Evolutionary conservation across 2,888 invertebrate species (phyloP).

Genomic region (Pyralis farinalis): DNA sequence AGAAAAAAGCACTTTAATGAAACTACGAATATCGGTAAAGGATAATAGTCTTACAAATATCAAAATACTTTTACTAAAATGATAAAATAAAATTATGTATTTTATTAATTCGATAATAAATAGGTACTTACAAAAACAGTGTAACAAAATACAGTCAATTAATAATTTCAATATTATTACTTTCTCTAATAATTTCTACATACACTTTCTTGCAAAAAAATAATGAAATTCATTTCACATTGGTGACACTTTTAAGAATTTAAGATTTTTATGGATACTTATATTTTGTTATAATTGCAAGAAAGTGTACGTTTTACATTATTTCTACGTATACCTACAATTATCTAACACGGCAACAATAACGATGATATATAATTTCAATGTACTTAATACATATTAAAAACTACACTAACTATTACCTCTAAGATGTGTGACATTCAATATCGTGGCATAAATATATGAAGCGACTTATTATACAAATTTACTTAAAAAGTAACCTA

Average conservation of each 20-base stretch:
- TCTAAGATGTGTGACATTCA: not conserved
- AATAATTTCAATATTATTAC: conserved; percentile 9
- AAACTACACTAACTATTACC: not conserved
- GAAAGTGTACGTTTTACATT: not conserved
- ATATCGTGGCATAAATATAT: not conserved
- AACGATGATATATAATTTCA: conserved; percentile 4
- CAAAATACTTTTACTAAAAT: conserved; percentile 40
- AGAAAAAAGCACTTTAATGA: too few species aligned
- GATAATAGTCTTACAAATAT: conserved; percentile 41
- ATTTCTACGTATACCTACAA: conserved; percentile 4
- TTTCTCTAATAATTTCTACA: conserved; percentile 6
- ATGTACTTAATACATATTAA: conserved; percentile 1
- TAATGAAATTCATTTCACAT: too few species aligned
- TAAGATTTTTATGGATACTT: not conserved
- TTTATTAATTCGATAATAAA: conserved; percentile 20
- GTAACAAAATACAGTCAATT: conserved; percentile 9
- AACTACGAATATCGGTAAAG: too few species aligned
- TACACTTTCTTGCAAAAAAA: conserved; percentile 9
- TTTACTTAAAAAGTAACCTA: conserved; percentile 5
- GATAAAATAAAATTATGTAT: too few species aligned
- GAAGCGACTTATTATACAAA: conserved; percentile 1
- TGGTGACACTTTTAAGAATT: too few species aligned
- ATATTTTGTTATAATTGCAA: too few species aligned
- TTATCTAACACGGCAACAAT: conserved; percentile 7
- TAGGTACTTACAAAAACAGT: conserved; percentile 3